These are phyloP conservation scores for Takifugu bimaculatus DNA, from an alignment of 2,113 vertebrate species.

Conservation along the genomic window DNA sequence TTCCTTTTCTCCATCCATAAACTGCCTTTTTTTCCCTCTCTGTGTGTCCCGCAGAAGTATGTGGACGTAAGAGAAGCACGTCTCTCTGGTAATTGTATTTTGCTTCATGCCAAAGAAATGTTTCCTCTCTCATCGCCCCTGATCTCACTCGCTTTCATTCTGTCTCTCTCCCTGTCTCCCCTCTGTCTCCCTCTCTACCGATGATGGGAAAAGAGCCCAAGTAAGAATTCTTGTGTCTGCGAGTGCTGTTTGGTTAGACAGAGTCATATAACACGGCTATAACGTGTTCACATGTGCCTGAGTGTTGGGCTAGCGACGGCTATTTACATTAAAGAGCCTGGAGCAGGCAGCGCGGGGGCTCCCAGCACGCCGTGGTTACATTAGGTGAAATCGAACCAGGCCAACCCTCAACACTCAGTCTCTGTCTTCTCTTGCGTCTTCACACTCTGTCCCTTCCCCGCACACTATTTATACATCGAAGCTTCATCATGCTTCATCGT, in stretches of 20 bases:
- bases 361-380: conserved; percentile 64
- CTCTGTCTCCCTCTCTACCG: conserved; percentile 15
- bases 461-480: conserved; percentile 17
- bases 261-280: conserved; percentile 69
- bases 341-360: conserved; percentile 57
- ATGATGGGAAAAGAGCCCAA: conserved; percentile 61
- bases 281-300: conserved; percentile 62
- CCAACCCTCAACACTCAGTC: conserved; percentile 48
- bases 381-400: conserved; percentile 71
- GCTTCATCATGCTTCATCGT: conserved; percentile 4
- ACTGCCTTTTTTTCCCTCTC: conserved; percentile 15
- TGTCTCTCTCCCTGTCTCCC: conserved; percentile 17
- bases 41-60: conserved; percentile 39
- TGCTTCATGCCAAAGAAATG: conserved; percentile 64
- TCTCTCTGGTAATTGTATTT: conserved; percentile 61
- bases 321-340: conserved; percentile 72
- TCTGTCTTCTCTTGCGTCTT: conserved; percentile 39
- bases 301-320: conserved; percentile 53
- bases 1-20: conserved; percentile 50
- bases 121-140: conserved; percentile 52
- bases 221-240: conserved; percentile 63
- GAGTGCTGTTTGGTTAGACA: conserved; percentile 72
- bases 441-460: conserved; percentile 27
- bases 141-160: conserved; percentile 28
- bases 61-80: conserved; percentile 26